Conservation (phyloP, 2,113 vertebrate genomes). For the Brienomyrus brachyistius region DNA sequence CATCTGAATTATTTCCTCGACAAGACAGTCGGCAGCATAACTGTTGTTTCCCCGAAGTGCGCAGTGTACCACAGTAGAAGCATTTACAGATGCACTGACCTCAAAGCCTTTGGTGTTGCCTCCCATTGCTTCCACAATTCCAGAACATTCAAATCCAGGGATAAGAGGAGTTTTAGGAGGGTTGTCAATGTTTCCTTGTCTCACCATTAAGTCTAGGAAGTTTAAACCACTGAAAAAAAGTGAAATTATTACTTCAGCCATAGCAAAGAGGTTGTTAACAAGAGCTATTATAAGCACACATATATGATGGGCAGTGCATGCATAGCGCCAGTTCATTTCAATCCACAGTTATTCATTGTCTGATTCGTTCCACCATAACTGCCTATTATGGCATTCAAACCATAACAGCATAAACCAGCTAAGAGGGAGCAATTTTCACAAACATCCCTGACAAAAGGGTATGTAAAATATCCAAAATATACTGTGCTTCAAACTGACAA, state of each 20-base stretch:
- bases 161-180: conserved; percentile 90
- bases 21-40: neutral
- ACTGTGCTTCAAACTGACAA: neutral
- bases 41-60: neutral
- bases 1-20: neutral
- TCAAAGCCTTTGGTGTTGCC: conserved; percentile 84
- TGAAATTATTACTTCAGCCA: neutral
- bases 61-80: neutral
- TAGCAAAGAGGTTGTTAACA: neutral
- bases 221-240: conserved; percentile 81
- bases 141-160: conserved; percentile 93
- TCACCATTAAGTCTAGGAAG: conserved; percentile 95
- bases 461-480: neutral
- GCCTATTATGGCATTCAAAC: neutral
- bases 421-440: neutral
- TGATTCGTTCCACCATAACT: neutral
- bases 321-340: neutral
- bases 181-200: conserved; percentile 93
- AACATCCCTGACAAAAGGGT: neutral
- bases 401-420: neutral
- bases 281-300: neutral
- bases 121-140: conserved; percentile 87
- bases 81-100: conserved; percentile 57
- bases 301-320: neutral
- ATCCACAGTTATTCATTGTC: neutral